These are phyloP conservation scores for Philopotamus ludificatus DNA, from an alignment of 1,140 invertebrate species.

Conservation along the genomic window DNA sequence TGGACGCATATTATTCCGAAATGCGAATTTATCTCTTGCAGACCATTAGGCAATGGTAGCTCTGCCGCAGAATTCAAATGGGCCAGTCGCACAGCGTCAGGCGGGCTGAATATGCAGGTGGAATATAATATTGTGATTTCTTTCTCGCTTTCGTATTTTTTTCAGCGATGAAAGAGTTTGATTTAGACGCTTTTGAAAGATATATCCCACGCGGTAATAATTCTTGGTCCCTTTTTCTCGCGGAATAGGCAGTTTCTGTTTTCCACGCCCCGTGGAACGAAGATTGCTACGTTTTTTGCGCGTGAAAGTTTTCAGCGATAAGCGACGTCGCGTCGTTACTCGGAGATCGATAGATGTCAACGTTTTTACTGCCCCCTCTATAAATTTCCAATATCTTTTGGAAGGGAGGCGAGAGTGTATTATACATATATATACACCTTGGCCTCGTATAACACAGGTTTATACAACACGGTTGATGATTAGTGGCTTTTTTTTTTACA, in stretches of 20 bases:
- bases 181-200: constrained; percentile 1
- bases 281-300: neutral
- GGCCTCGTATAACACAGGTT: no score
- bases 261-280: neutral
- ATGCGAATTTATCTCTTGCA: constrained; percentile 21
- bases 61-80: neutral
- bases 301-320: neutral
- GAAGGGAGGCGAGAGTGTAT: neutral
- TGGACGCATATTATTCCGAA: constrained; percentile 4
- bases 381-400: neutral
- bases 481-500: no score
- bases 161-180: constrained; percentile 14
- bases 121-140: constrained; percentile 1
- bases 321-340: constrained; percentile 5
- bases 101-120: no score
- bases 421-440: no score
- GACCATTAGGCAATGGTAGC: constrained; percentile 18
- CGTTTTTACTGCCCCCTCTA: neutral
- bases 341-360: constrained; percentile 4
- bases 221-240: neutral
- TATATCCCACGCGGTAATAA: neutral
- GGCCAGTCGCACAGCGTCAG: neutral
- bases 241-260: neutral
- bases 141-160: neutral
- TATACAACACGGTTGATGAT: no score